phyloP scores from a whole-genome alignment of 2,888 invertebrate species.

The Beris morrisii region DNA sequence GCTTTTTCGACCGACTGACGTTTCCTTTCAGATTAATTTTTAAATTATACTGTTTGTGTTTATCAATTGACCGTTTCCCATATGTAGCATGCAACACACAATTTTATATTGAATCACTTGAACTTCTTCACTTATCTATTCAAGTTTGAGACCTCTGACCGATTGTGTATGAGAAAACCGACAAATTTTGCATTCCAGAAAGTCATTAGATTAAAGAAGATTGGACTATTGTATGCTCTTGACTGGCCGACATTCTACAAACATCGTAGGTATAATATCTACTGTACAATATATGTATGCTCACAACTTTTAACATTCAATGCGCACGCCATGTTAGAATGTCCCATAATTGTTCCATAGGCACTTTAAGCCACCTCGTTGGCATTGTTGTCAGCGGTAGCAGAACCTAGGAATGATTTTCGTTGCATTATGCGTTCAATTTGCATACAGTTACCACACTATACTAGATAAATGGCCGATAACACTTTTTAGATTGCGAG shows the following conservation, averaged over 20 bases:
- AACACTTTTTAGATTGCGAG: conserved; percentile 24
- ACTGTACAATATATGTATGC: conserved; percentile 22
- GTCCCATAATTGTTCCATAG: conserved; percentile 19
- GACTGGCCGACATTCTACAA: conserved; percentile 4
- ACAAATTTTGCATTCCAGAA: conserved; percentile 3
- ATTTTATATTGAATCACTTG: no score
- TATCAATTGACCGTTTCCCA: no score
- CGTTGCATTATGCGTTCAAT: conserved; percentile 29
- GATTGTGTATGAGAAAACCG: no score
- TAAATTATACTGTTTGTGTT: no score
- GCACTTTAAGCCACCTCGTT: conserved; percentile 9
- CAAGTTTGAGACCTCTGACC: no score
- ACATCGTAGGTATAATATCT: conserved; percentile 5
- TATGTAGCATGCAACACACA: no score
- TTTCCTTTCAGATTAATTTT: no score
- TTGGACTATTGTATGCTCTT: background rate
- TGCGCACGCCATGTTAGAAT: conserved; percentile 22
- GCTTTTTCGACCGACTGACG: no score
- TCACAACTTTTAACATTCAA: conserved; percentile 26
- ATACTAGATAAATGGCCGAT: conserved; percentile 15
- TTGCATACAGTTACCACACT: conserved; percentile 22
- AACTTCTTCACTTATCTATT: no score
- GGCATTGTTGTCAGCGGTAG: conserved; percentile 14
- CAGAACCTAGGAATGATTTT: conserved; percentile 12
- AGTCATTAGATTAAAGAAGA: conserved; percentile 17